Evolutionary conservation across 2,888 invertebrate genomes (phyloP), one percentile per base, ranked within the genome.

Genomic region (Miltochrista miniata): DNA sequence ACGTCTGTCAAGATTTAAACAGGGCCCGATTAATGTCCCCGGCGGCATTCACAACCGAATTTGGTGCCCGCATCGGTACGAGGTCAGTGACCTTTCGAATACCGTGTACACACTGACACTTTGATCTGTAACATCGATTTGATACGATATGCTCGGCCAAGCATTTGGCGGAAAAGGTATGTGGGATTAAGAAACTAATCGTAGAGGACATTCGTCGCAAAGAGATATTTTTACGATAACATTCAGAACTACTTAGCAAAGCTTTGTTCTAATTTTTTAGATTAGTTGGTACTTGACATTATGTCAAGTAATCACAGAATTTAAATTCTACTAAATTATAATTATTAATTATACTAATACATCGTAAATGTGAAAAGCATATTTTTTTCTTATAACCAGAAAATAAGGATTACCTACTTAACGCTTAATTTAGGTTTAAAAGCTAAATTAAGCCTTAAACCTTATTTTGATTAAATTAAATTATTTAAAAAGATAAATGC

Each of bases 11-110:
- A 70, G 70, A 57, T 48, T 68, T 68, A 73, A 76, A 54, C 36
- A 56, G 74, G 81, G 76, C 79, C 78, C 84, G 85, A 89, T 87
- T 87, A 86, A 85, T 85, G 85, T 83, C 83, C 72, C 71, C 78
- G 70, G 68, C 70, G 74, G 70, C 69, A 73, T 71, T 73, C 70
- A 71, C 79, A 81, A 76, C 86, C 79, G 78, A 88, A 88, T 87
- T 87, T 68, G 84, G 83, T 75, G 80, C 85, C 84, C 83, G 83
- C 85, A 85, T 81, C 69, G 77, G 76, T 39, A 48, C 51, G 72
- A 58, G 87, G 85, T 87, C 85, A 59, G 30, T 64, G 85, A 84
- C 86, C 89, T 76, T 56, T 70, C 64, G 60, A 62, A 59, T 59
- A 58, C 68, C 64, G 72, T 62, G 70, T 63, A 61, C 67, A 72